Evolutionary conservation across 2,113 vertebrate genomes (phyloP).

Genomic region (Prinia subflava): DNA sequence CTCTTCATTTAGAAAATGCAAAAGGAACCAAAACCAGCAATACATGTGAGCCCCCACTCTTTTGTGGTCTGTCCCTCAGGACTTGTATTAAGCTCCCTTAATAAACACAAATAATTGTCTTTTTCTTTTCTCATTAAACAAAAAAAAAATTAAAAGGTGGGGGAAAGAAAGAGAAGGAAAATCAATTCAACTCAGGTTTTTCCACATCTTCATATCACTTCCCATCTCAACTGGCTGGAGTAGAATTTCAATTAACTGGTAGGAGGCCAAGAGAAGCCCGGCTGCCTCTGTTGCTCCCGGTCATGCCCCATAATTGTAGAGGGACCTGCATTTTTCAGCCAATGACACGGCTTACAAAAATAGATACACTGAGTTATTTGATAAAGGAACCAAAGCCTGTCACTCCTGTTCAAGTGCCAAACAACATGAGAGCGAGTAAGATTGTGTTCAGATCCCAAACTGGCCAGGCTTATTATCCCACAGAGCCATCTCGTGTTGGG

Average conservation of each 20-base stretch:
- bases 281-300: slow-evolving; percentile 58
- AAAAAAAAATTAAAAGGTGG: not conserved
- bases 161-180: not conserved
- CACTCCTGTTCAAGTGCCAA: slow-evolving; percentile 66
- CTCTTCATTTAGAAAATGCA: not conserved
- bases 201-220: slow-evolving; percentile 68
- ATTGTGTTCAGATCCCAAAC: slow-evolving; percentile 53
- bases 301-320: slow-evolving; percentile 72
- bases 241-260: slow-evolving; percentile 71
- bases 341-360: slow-evolving; percentile 72
- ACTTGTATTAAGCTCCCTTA: not conserved
- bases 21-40: not conserved
- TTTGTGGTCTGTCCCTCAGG: not conserved
- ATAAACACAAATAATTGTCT: slow-evolving; percentile 45
- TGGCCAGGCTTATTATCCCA: slow-evolving; percentile 1
- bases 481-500: not conserved
- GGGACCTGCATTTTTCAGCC: slow-evolving; percentile 68
- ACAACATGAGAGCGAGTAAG: slow-evolving; percentile 46
- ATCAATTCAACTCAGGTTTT: slow-evolving; percentile 64
- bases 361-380: slow-evolving; percentile 73
- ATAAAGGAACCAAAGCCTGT: slow-evolving; percentile 66
- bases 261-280: slow-evolving; percentile 50
- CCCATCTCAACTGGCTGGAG: slow-evolving; percentile 59
- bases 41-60: not conserved
- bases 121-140: not conserved